Percentiles rank a stretch among this genome's conserved stretches.
These are phyloP conservation scores for Kryptolebias ocellatus DNA, from an alignment of 2,797 vertebrate genomes.

Conservation along the genomic window DNA sequence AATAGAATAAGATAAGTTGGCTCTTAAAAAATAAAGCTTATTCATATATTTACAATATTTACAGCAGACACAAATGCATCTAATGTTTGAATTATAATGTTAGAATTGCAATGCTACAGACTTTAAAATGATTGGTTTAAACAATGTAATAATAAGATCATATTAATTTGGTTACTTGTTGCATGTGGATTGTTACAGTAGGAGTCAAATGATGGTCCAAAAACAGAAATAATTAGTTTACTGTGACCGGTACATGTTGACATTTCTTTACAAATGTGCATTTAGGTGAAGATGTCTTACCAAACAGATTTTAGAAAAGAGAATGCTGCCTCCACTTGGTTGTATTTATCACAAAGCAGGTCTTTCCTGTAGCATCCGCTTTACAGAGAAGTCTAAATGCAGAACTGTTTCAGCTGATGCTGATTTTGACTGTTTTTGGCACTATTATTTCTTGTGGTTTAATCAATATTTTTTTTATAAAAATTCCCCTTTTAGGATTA, in stretches of 20 bases:
- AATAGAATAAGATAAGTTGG: too few relatives aligned
- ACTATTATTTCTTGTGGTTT: background rate
- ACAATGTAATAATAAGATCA: too few relatives aligned
- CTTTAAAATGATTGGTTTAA: background rate
- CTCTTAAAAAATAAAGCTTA: too few relatives aligned
- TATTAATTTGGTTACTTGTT: too few relatives aligned
- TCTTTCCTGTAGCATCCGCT: slow-evolving; percentile 28
- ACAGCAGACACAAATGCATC: too few relatives aligned
- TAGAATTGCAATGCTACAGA: background rate
- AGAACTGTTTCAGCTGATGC: background rate
- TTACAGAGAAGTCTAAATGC: background rate
- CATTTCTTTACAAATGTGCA: background rate
- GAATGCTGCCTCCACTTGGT: slow-evolving; percentile 68
- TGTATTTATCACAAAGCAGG: slow-evolving; percentile 52
- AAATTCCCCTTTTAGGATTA: background rate
- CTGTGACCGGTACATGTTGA: background rate
- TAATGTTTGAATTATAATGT: too few relatives aligned
- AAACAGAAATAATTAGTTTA: background rate
- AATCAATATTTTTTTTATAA: too few relatives aligned
- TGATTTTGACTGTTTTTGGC: background rate
- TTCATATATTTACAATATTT: too few relatives aligned
- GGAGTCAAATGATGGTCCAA: background rate
- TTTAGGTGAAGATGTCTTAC: slow-evolving; percentile 23
- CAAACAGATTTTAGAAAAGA: slow-evolving; percentile 37
- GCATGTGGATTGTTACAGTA: background rate